A percentile compares a stretch with the other conserved stretches of the same genome.
These are phyloP conservation scores for Sander lucioperca DNA, from an alignment of 2,113 vertebrate genomes.

Conservation along the genomic window DNA sequence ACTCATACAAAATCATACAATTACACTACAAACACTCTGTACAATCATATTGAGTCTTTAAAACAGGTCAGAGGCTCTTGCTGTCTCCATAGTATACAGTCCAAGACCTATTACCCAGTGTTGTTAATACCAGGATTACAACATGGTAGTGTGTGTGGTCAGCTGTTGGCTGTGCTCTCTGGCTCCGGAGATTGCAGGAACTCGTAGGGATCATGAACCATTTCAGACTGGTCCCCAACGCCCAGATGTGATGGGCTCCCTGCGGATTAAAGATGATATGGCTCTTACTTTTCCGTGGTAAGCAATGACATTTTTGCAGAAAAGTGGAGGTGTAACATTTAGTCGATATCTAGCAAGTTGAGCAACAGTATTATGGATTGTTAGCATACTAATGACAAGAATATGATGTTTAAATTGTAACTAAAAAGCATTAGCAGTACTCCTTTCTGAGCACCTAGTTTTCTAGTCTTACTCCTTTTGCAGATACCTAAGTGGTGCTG, in stretches of 20 bases:
- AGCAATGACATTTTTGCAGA: background rate
- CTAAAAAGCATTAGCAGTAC: background rate
- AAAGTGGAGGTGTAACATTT: background rate
- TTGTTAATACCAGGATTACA: conserved; percentile 35
- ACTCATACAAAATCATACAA: conserved; percentile 61
- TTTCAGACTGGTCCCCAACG: conserved; percentile 92
- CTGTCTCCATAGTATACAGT: conserved; percentile 31
- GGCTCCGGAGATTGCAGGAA: conserved; percentile 96
- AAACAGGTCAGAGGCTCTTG: conserved; percentile 35
- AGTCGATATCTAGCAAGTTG: background rate
- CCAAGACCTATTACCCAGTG: background rate
- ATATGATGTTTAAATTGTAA: background rate
- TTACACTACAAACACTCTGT: conserved; percentile 68
- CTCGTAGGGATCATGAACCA: conserved; percentile 94
- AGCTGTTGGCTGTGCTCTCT: conserved; percentile 84
- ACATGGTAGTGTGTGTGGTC: conserved; percentile 55
- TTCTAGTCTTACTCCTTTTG: background rate
- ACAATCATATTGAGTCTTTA: conserved; percentile 68
- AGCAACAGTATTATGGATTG: background rate
- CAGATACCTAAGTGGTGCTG: conserved; percentile 93
- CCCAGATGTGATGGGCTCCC: conserved; percentile 94
- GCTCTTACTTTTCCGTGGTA: background rate
- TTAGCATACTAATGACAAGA: background rate
- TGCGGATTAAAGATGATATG: conserved; percentile 62
- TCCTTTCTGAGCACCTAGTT: background rate